Evolutionary conservation across 2,888 invertebrate genomes (phyloP), one percentile per base, ranked within the genome.

Genomic region (Eucriotettix oculatus): DNA sequence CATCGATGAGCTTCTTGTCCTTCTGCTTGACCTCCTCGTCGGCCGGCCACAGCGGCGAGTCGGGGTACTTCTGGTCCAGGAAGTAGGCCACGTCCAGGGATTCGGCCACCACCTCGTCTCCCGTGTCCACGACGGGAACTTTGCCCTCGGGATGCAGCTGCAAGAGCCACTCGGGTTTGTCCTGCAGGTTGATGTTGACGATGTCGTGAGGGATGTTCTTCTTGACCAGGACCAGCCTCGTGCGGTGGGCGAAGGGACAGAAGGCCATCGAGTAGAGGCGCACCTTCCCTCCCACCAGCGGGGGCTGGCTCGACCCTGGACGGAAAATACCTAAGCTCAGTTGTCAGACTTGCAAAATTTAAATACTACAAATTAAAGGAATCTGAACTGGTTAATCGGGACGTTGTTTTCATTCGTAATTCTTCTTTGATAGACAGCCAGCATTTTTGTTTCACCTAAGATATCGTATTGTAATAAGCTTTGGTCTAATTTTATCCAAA

Each of bases 81-180:
- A 75, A 81, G 62, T 81, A 76, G 42, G 75, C 72, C 64, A 81
- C 78, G n/a, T 74, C 73, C 14, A 74, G 67, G 58, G 80, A 80
- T 68, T 82, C 81, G 29, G 74, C 73, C 3, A 82, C 64, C 2
- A 79, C 68, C 66, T 74, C 71, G 12, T 72, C 71, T 62, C 77
- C 77, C 10, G 68, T 67, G 61, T 77, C 73, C 48, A 76, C 68
- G 5, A 74, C 72, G 2, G 78, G 78, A 16, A 78, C 77, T 68
- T 78, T 74, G 29, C 79, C 81, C 65, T 73, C 67, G 3, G 77
- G 73, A 65, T 76, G 73, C 62, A 73, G 71, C 61, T 71, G 66
- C 42, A 73, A 68, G 60, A 76, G 73, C 77, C 78, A 79, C 53
- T 77, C 75, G 7, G 78, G 78, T 65, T 78, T 78, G 40, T 70